Percentiles rank a stretch among this genome's conserved stretches.
phyloP scores from a whole-genome alignment of 2,888 invertebrate species.

The Tetanocera ferruginea region DNA sequence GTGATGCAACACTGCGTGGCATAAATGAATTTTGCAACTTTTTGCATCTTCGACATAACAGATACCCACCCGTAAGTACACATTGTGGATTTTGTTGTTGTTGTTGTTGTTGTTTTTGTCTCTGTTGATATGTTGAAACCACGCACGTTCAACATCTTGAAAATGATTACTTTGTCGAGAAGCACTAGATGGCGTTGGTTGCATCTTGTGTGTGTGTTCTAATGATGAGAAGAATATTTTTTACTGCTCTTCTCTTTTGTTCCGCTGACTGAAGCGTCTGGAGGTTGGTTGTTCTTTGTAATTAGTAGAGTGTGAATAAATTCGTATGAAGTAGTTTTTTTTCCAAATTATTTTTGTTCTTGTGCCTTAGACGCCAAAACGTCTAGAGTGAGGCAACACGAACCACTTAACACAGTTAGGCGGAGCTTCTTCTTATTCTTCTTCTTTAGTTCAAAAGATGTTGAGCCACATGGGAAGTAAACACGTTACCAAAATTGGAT shows the following conservation, averaged over 20 bases:
- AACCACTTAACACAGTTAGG: not conserved
- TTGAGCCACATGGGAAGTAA: too few relatives aligned
- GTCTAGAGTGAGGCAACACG: not conserved
- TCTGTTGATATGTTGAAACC: constrained; percentile 41
- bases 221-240: constrained; percentile 6
- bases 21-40: constrained; percentile 36
- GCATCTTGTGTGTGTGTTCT: not conserved
- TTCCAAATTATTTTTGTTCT: not conserved
- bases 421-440: too few relatives aligned
- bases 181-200: constrained; percentile 24
- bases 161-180: constrained; percentile 46
- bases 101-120: constrained; percentile 9
- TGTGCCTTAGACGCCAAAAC: not conserved
- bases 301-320: constrained; percentile 22
- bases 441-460: too few relatives aligned
- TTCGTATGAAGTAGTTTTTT: not conserved
- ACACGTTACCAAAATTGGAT: too few relatives aligned
- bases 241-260: not conserved
- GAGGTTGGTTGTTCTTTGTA: not conserved
- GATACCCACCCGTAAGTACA: not conserved
- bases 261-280: not conserved
- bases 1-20: constrained; percentile 34
- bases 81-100: not conserved
- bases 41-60: constrained; percentile 15
- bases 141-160: constrained; percentile 54